phyloP scores from a whole-genome alignment of 2,113 vertebrate species.

The Galbula dea region DNA sequence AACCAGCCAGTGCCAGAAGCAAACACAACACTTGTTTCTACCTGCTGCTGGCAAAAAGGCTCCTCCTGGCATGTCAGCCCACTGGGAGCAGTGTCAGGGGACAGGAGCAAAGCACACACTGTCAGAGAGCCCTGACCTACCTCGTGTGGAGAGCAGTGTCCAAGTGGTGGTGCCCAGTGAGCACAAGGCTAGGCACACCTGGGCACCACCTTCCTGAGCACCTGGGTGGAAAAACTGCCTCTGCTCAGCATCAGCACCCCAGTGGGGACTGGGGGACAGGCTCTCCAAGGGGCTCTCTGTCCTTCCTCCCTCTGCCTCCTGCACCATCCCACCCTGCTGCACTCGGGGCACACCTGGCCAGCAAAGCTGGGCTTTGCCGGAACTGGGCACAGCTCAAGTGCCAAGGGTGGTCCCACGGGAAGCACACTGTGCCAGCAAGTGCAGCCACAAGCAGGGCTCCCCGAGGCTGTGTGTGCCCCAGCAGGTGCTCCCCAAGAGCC shows the following conservation, averaged over 20 bases:
- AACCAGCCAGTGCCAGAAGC: not conserved
- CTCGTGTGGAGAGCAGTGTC: rapidly evolving
- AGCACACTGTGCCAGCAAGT: rapidly evolving
- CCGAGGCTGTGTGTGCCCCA: not conserved
- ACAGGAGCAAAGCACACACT: not conserved
- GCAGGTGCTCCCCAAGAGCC: rapidly evolving
- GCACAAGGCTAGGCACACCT: rapidly evolving
- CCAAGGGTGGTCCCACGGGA: rapidly evolving
- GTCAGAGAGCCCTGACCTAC: not conserved
- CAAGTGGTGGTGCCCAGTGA: not conserved
- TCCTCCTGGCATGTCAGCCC: not conserved
- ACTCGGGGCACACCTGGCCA: rapidly evolving
- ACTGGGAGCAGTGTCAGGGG: not conserved
- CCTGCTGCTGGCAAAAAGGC: not conserved
- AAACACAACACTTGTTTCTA: not conserved
- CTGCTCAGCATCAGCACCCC: not conserved
- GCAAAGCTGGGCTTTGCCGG: not conserved
- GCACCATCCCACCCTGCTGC: rapidly evolving
- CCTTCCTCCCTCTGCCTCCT: not conserved
- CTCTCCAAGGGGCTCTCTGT: not conserved
- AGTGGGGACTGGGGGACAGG: rapidly evolving
- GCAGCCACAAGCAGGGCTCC: not conserved
- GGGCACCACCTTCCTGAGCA: not conserved
- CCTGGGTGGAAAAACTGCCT: not conserved
- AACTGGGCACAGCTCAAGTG: rapidly evolving